Base-by-base conservation (phyloP, 2,797 vertebrate genomes). In the Channallabes apus region DNA sequence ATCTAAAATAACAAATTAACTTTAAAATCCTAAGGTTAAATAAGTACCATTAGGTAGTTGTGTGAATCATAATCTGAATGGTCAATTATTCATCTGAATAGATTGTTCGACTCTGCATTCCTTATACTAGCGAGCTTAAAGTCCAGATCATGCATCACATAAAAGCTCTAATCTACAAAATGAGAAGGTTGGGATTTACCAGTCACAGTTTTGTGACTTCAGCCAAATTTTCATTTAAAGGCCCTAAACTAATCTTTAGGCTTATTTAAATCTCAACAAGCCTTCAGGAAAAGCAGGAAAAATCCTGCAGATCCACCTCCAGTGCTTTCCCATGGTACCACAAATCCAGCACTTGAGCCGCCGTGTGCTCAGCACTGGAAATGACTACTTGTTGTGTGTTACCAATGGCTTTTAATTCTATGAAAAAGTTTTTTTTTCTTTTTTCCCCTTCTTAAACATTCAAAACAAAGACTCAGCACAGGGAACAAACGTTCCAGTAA, bases 211-310 rank as follows among this genome's bases (percentile, higher is more conserved):
- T 94, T 93, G 88, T 91, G 91, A 90, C 89, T 89, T 91, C 90
- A 88, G 89, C 88, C 86, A 84, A 90, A 94, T 95, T 95, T 95
- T 92, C 93, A 95, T 95, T 95, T 93, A 94, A 94, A 95, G 93
- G 91, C 93, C 93, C 91, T 93, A 90, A 92, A 94, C 94, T 94
- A 94, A 94, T 95, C 93, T 94, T 92, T 91, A 91, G 91, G 92
- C 90, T 95, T 95, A 94, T 94, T 95, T 93, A 93, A 95, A 95
- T 94, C 93, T 93, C 92, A 93, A 92, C 92, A 93, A 94, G 94
- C 94, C 92, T 94, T 88, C 90, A 32, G 38, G 18, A 80, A 67
- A 59, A 65, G 71, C 80, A 38, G 65, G 65, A 81, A 12, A 80
- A 85, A 89, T 87, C 89, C 90, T 86, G 90, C 90, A 90, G 86